phyloP scores from a whole-genome alignment of 2,888 invertebrate genomes.

The Trissoscelio sp. region DNA sequence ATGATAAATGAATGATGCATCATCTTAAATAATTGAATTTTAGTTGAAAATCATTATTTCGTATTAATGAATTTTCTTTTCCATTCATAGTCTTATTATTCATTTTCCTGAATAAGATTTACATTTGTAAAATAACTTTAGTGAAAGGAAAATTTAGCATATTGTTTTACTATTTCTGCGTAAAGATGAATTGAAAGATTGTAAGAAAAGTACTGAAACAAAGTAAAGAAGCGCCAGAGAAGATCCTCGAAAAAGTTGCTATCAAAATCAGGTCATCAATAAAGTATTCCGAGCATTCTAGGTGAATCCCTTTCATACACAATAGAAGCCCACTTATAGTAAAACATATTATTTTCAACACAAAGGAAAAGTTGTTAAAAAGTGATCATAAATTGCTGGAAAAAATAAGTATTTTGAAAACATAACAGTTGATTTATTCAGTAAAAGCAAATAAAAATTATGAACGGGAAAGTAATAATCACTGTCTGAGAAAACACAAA shows the following conservation, averaged over 20 bases:
- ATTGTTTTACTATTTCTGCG: neutral
- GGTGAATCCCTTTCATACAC: conserved; percentile 45
- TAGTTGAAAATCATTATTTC: too few species aligned
- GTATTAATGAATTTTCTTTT: too few species aligned
- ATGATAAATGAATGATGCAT: too few species aligned
- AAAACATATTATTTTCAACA: conserved; percentile 17
- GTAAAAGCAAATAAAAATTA: conserved; percentile 12
- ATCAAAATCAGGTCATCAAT: conserved; percentile 58
- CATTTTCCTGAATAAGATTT: too few species aligned
- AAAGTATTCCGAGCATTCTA: conserved; percentile 48
- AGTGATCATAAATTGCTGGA: conserved; percentile 37
- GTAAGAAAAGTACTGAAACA: conserved; percentile 10
- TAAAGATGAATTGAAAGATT: conserved; percentile 2
- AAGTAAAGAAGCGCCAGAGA: conserved; percentile 21
- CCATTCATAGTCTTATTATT: too few species aligned
- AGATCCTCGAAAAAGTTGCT: conserved; percentile 41
- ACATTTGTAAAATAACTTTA: neutral
- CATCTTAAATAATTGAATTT: too few species aligned
- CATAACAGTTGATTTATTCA: conserved; percentile 22
- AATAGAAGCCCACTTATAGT: conserved; percentile 30
- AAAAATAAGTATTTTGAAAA: conserved; percentile 33
- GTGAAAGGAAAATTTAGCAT: conserved; percentile 12
- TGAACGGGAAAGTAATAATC: neutral
- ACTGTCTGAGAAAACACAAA: too few species aligned
- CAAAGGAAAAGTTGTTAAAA: conserved; percentile 33